A percentile compares a stretch with the other conserved stretches of the same genome.
Evolutionary conservation across 1,140 invertebrate genomes (phyloP).

Genomic region (Diabrotica undecimpunctata): DNA sequence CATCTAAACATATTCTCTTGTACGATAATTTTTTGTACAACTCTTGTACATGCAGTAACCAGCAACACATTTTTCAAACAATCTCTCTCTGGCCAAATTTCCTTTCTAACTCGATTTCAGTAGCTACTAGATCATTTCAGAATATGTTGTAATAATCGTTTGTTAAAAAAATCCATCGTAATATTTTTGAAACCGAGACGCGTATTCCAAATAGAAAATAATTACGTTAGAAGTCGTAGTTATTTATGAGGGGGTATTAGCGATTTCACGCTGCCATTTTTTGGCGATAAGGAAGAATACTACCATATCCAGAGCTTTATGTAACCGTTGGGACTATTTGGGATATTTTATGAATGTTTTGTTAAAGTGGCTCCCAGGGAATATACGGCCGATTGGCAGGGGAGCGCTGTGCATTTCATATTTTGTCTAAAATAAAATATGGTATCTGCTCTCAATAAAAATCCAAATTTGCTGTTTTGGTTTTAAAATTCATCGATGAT

Average conservation of each 20-base stretch:
- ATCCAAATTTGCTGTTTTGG: not conserved
- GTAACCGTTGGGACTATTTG: conserved; percentile 11
- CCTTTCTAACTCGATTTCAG: too few relatives aligned
- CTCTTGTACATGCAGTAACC: too few relatives aligned
- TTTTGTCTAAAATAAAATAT: conserved; percentile 7
- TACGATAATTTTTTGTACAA: too few relatives aligned
- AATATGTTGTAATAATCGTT: too few relatives aligned
- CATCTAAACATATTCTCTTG: too few relatives aligned
- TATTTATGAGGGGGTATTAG: not conserved
- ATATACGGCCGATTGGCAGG: conserved; percentile 4
- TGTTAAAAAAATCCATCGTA: too few relatives aligned
- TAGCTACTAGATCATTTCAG: too few relatives aligned
- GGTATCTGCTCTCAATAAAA: not conserved
- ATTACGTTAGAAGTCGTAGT: not conserved
- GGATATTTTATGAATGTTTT: conserved; percentile 15
- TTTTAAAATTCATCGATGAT: not conserved
- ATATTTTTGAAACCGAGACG: too few relatives aligned
- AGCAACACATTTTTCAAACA: too few relatives aligned
- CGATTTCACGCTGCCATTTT: conserved; percentile 6
- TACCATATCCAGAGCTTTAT: conserved; percentile 10
- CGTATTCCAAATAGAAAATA: not conserved
- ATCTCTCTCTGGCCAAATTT: too few relatives aligned
- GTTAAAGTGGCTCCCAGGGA: conserved; percentile 8
- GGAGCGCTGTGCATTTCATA: conserved; percentile 9
- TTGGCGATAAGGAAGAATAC: conserved; percentile 8